Percentiles rank a stretch among this genome's conserved stretches.
These are phyloP conservation scores for Drosophila leontia DNA, from an alignment of 1,140 invertebrate species.

Conservation along the genomic window DNA sequence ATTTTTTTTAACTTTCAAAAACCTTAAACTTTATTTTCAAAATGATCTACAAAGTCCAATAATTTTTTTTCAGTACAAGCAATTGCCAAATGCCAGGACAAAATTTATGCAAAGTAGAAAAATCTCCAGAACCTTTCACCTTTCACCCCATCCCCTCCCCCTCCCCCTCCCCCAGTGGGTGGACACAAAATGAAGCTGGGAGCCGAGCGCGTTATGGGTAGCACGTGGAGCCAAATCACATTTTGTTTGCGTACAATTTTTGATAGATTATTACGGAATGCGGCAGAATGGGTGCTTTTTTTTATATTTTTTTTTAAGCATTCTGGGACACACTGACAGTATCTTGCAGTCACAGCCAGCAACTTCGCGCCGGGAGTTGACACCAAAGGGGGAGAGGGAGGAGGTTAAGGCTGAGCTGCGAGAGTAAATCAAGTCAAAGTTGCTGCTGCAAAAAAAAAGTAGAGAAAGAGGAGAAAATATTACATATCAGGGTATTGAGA, in stretches of 20 bases:
- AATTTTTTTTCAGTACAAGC: conserved; percentile 24
- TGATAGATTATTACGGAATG: conserved; percentile 81
- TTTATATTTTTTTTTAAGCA: background rate
- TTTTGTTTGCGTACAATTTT: conserved; percentile 81
- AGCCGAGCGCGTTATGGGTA: conserved; percentile 16
- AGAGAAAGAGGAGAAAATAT: conserved; percentile 4
- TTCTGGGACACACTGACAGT: conserved; percentile 56
- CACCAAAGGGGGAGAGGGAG: conserved; percentile 31
- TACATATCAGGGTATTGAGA: conserved; percentile 31
- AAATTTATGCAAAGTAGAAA: conserved; percentile 66
- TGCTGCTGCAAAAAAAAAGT: conserved; percentile 13
- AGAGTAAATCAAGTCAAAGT: conserved; percentile 47
- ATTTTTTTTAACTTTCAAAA: background rate
- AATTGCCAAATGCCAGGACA: conserved; percentile 69
- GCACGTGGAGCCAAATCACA: conserved; percentile 72
- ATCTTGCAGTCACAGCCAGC: conserved; percentile 72
- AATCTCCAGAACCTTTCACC: conserved; percentile 20
- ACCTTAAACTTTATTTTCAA: no score
- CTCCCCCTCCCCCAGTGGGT: background rate
- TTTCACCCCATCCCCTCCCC: background rate
- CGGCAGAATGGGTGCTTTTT: conserved; percentile 34
- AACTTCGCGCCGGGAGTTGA: conserved; percentile 70
- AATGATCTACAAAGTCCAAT: background rate
- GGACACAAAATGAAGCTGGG: conserved; percentile 5
- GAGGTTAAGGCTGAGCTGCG: background rate